Conservation (phyloP, 2,888 invertebrate species). For the Phengaris arion region DNA sequence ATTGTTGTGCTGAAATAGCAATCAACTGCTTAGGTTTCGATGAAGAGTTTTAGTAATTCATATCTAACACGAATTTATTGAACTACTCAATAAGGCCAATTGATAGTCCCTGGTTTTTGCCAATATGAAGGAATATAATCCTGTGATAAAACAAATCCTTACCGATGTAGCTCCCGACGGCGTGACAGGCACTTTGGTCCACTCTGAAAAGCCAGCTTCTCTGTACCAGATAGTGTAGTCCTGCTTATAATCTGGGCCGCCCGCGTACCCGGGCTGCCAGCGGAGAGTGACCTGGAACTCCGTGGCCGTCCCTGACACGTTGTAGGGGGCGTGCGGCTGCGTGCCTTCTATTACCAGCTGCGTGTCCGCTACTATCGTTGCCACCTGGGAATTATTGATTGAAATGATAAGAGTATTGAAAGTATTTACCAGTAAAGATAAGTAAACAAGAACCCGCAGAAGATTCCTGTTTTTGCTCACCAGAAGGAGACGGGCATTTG, state of each 20-base stretch:
- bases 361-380: conserved; percentile 94
- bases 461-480: background rate
- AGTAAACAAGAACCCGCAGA: background rate
- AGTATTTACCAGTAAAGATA: too few species aligned
- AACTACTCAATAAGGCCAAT: too few species aligned
- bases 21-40: too few species aligned
- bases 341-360: conserved; percentile 95
- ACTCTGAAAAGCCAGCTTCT: conserved; percentile 91
- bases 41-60: too few species aligned
- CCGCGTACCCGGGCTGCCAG: conserved; percentile 97
- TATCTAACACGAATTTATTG: too few species aligned
- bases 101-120: too few species aligned
- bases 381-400: conserved; percentile 77
- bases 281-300: conserved; percentile 94
- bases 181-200: conserved; percentile 95
- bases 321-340: conserved; percentile 98
- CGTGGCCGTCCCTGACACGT: conserved; percentile 92
- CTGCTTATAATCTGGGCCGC: conserved; percentile 96
- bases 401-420: too few species aligned
- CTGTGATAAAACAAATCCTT: conserved; percentile 39
- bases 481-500: too few species aligned
- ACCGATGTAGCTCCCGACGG: conserved; percentile 91
- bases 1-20: too few species aligned
- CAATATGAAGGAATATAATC: background rate
- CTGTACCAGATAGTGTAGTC: conserved; percentile 97